Evolutionary conservation across 30 jellyfish, hydroid and myxozoan species (phyloP).

Genomic region (Phacellophora camtschatica): DNA sequence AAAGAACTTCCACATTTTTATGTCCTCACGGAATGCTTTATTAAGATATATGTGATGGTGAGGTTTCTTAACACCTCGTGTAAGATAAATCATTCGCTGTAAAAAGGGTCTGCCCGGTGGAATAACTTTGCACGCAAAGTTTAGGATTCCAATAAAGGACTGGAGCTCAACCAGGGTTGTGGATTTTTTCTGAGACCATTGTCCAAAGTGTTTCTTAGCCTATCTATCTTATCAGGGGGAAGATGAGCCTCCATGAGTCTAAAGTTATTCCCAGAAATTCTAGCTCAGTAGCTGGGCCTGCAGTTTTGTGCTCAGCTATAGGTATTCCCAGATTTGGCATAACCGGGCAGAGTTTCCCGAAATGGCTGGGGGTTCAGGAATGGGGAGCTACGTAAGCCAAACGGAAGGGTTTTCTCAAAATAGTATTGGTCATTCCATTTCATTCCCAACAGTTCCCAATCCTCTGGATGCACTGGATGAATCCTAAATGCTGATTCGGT

Average conservation of each 20-base stretch:
- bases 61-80: constrained; percentile 34
- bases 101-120: constrained; percentile 8
- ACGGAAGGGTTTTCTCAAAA: background rate
- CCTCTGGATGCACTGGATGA: constrained; percentile 11
- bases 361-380: too few relatives aligned
- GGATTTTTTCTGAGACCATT: background rate
- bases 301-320: constrained; percentile 57
- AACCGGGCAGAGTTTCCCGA: constrained; percentile 2
- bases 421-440: background rate
- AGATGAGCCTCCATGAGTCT: constrained; percentile 53
- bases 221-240: constrained; percentile 49
- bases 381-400: background rate
- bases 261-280: constrained; percentile 45
- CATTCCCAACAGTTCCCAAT: constrained; percentile 12
- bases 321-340: constrained; percentile 61
- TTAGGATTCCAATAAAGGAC: constrained; percentile 57
- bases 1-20: constrained; percentile 49
- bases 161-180: constrained; percentile 53
- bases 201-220: constrained; percentile 15
- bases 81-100: constrained; percentile 17
- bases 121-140: constrained; percentile 63
- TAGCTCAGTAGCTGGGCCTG: constrained; percentile 60
- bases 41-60: constrained; percentile 8
- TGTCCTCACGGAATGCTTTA: constrained; percentile 30
- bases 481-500: background rate